These are phyloP conservation scores for Pteronura brasiliensis DNA, from an alignment of 2,113 vertebrate genomes.

Conservation along the genomic window DNA sequence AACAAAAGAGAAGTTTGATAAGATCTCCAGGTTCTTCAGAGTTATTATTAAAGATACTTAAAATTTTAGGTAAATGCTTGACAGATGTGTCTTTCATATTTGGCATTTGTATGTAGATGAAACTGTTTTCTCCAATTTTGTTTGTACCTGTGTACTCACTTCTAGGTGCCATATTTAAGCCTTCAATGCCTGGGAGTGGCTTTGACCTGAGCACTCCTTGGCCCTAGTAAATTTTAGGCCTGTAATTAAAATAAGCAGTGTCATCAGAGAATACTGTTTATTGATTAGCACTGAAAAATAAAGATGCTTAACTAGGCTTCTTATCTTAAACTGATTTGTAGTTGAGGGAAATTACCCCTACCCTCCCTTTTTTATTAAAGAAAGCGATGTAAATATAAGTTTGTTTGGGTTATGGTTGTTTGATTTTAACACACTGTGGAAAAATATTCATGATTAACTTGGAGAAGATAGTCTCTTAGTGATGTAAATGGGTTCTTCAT, in stretches of 20 bases:
- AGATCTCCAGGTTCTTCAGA: not conserved
- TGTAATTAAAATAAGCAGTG: not conserved
- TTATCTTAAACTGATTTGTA: slow-evolving; percentile 29
- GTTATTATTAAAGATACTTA: not conserved
- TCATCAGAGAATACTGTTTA: slow-evolving; percentile 2
- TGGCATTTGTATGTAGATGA: not conserved
- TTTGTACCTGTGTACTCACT: not conserved
- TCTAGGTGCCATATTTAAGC: not conserved
- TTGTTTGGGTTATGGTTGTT: slow-evolving; percentile 53
- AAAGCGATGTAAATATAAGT: slow-evolving; percentile 34
- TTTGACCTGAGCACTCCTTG: not conserved
- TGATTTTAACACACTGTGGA: slow-evolving; percentile 29
- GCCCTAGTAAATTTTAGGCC: not conserved
- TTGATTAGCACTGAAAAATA: not conserved
- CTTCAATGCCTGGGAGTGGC: not conserved
- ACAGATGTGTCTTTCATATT: not conserved
- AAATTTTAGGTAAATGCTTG: not conserved
- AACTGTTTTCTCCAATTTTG: not conserved
- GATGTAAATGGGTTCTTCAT: slow-evolving; percentile 25
- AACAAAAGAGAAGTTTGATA: not conserved
- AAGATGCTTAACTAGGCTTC: slow-evolving; percentile 6
- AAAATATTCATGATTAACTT: slow-evolving; percentile 37
- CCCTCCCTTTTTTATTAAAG: not conserved
- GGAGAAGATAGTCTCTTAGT: not conserved
- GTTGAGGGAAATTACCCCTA: not conserved